Evolutionary conservation across 2,888 invertebrate species (phyloP).

Genomic region (Blastobasis lacticolella): DNA sequence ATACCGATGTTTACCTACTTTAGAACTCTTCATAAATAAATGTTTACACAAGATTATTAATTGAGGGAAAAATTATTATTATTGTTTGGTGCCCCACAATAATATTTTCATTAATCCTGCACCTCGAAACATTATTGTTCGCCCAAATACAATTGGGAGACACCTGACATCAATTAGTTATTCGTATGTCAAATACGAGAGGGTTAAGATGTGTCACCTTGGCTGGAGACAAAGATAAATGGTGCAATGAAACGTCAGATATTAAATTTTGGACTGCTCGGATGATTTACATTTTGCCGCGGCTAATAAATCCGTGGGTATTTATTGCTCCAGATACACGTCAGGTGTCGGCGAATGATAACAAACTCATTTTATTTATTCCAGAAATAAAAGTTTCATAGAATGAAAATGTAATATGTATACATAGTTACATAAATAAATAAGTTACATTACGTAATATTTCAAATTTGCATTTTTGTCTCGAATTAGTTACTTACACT

Average conservation of each 20-base stretch:
- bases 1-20: no score
- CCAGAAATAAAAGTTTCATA: no score
- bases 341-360: neutral
- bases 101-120: neutral
- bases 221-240: slow-evolving; percentile 29
- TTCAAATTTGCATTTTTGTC: no score
- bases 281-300: neutral
- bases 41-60: no score
- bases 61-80: no score
- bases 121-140: slow-evolving; percentile 16
- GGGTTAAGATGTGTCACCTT: slow-evolving; percentile 23
- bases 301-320: neutral
- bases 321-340: neutral
- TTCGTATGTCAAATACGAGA: slow-evolving; percentile 24
- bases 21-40: no score
- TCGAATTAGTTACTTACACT: no score
- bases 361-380: no score
- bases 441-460: no score
- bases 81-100: no score
- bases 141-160: slow-evolving; percentile 28
- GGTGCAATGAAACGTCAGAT: slow-evolving; percentile 30
- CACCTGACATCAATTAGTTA: slow-evolving; percentile 41
- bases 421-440: no score
- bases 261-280: slow-evolving; percentile 8
- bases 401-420: no score